Conservation (phyloP, 2,797 vertebrate genomes). For the Rallus crepitans region DNA sequence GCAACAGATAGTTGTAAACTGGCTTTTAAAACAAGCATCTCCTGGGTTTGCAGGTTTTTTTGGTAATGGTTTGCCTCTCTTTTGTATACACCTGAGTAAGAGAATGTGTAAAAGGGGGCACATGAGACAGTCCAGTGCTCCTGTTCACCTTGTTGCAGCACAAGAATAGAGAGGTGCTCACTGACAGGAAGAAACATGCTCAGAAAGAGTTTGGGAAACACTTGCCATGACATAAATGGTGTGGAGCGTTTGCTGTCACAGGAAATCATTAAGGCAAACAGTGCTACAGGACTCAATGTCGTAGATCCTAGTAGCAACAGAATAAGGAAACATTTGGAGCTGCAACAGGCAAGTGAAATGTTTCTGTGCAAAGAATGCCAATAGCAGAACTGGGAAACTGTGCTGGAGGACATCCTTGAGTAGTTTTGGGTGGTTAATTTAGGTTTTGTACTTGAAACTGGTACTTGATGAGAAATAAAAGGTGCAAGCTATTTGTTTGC, state of each 20-base stretch:
- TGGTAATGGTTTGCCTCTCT: background rate
- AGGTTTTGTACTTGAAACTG: background rate
- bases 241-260: background rate
- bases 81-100: background rate
- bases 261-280: constrained; percentile 1
- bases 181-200: background rate
- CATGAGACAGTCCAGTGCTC: background rate
- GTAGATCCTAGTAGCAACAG: background rate
- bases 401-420: background rate
- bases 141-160: background rate
- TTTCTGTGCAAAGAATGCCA: background rate
- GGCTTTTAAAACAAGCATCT: background rate
- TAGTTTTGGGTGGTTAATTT: background rate
- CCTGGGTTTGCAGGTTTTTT: background rate
- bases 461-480: background rate
- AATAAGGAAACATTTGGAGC: background rate
- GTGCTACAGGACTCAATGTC: background rate
- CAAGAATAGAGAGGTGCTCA: background rate
- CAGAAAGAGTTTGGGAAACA: background rate
- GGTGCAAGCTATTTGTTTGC: background rate
- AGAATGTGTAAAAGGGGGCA: fast-evolving
- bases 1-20: background rate
- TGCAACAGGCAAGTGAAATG: background rate
- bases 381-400: background rate
- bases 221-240: background rate